These are phyloP conservation scores for Malacosoma neustria DNA, from an alignment of 2,888 invertebrate genomes.

Conservation along the genomic window DNA sequence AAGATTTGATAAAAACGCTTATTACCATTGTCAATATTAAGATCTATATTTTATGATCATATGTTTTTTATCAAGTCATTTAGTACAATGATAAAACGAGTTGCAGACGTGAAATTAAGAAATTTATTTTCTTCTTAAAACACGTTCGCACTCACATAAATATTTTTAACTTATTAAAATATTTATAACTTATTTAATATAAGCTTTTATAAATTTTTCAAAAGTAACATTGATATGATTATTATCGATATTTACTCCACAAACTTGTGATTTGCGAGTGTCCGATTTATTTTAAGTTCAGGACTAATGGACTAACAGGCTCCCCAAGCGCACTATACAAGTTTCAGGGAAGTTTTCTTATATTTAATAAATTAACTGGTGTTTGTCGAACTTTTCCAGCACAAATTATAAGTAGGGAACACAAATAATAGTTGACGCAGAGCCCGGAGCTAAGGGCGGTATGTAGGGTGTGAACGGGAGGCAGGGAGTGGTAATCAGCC, in stretches of 20 bases:
- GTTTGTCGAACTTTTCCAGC: slow-evolving; percentile 64
- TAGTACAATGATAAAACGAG: slow-evolving; percentile 52
- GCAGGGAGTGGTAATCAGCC: slow-evolving; percentile 59
- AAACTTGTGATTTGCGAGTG: slow-evolving; percentile 20
- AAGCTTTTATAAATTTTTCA: slow-evolving; percentile 46
- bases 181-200: slow-evolving; percentile 56
- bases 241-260: neutral
- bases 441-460: slow-evolving; percentile 34
- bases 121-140: slow-evolving; percentile 49
- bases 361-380: slow-evolving; percentile 63
- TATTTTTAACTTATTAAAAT: slow-evolving; percentile 56
- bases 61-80: slow-evolving; percentile 40
- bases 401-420: slow-evolving; percentile 69
- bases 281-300: slow-evolving; percentile 30
- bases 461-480: slow-evolving; percentile 16
- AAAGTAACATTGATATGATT: slow-evolving; percentile 14
- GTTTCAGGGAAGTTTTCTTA: slow-evolving; percentile 53
- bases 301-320: slow-evolving; percentile 48
- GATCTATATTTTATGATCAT: slow-evolving; percentile 44
- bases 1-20: slow-evolving; percentile 25
- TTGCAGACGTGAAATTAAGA: slow-evolving; percentile 50
- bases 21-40: slow-evolving; percentile 37
- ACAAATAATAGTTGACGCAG: slow-evolving; percentile 70
- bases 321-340: slow-evolving; percentile 50
- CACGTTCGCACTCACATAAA: slow-evolving; percentile 41